Evolutionary conservation across 2,797 vertebrate genomes (phyloP), one percentile per base, ranked within the genome.

Genomic region (Centropyge bicolor): DNA sequence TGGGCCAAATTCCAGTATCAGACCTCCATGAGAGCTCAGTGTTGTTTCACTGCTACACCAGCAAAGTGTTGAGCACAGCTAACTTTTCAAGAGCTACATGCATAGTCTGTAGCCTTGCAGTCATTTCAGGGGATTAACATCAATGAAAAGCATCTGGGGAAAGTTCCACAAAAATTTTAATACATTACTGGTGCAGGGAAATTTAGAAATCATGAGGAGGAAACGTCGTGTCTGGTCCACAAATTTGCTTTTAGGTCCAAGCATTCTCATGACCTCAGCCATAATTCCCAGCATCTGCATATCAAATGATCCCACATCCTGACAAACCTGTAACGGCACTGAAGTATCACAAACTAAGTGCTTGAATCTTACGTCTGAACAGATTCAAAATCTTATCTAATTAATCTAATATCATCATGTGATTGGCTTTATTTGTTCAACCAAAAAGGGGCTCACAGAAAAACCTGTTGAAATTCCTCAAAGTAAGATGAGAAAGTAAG

Each of bases 121-220:
- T 41, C 12, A 48, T 14, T 43, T 78, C 59, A 70, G 20, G 61
- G 14, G 55, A 64, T 35, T 27, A 60, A n/a, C 36, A 59, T 70
- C 27, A 60, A 12, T 54, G 10, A 52, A 52, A 31, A 56, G 1
- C n/a, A 14, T 3, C 19, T 24, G 10, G 7, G 24, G 12, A 68
- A 41, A 35, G 35, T 16, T 40, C 14, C 16, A 10, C 19, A 6
- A 60, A 68, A 59, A 49, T 49, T 36, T 62, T 61, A 75, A 63
- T 52, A 38, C 24, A 73, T 73, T 59, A 57, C 22, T 36, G 43
- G 69, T 43, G 31, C 48, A 62, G 38, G 14, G 8, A 19, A 54
- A 54, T 19, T 16, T 22, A 4, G 4, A 79, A 56, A 45, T 31
- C 31, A 12, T 17, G 9, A 19, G 6, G n/a, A 16, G 3, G 20